Evolutionary conservation across 2,888 invertebrate species (phyloP).

Genomic region (Elysia crispata): DNA sequence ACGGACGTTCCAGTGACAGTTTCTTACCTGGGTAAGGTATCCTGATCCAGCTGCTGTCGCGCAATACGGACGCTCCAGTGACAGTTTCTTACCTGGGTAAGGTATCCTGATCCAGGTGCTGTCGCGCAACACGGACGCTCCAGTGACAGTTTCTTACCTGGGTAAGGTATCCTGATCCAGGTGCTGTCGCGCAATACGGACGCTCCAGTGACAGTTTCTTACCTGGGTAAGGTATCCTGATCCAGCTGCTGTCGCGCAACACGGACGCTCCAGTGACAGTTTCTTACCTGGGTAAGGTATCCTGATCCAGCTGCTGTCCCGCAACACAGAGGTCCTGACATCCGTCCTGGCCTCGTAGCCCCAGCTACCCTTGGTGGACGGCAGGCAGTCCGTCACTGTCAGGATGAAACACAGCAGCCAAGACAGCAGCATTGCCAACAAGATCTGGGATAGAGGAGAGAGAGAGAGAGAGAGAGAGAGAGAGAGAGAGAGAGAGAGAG

Average conservation of each 20-base stretch:
- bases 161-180: slow-evolving; percentile 5
- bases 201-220: no score
- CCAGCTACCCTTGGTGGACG: slow-evolving; percentile 69
- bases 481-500: neutral
- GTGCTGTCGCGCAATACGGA: neutral
- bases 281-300: slow-evolving; percentile 82
- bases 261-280: no score
- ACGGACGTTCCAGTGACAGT: no score
- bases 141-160: neutral
- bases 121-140: slow-evolving; percentile 58
- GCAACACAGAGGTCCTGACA: slow-evolving; percentile 61
- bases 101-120: slow-evolving; percentile 76
- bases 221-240: slow-evolving; percentile 81
- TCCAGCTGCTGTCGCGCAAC: slow-evolving; percentile 71
- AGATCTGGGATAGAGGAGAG: slow-evolving; percentile 56
- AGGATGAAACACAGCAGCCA: slow-evolving; percentile 74
- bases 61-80: no score
- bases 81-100: slow-evolving; percentile 85
- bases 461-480: neutral
- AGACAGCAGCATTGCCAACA: slow-evolving; percentile 66
- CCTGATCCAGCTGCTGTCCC: slow-evolving; percentile 73
- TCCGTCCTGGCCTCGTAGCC: slow-evolving; percentile 75
- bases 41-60: no score
- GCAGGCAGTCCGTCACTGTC: slow-evolving; percentile 77
- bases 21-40: no score